Percentiles rank a stretch among this genome's conserved stretches.
Conservation (phyloP, 2,797 vertebrate species). For the Taeniopygia guttata region DNA sequence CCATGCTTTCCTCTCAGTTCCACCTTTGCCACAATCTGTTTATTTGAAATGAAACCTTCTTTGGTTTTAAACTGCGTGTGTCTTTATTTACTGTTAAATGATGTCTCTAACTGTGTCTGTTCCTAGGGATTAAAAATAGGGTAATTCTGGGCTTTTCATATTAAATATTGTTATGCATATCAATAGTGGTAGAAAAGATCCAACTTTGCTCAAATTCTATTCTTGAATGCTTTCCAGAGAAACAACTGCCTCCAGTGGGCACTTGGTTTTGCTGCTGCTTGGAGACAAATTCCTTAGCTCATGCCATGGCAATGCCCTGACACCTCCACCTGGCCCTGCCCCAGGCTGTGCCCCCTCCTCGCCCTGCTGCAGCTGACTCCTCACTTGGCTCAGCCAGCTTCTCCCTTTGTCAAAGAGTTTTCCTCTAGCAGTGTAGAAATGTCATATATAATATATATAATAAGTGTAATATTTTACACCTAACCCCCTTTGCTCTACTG, state of each 20-base stretch:
- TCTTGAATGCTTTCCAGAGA: background rate
- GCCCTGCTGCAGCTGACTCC: background rate
- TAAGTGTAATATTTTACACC: background rate
- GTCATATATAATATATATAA: no score
- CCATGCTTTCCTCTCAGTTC: background rate
- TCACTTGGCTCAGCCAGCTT: background rate
- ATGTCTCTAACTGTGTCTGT: background rate
- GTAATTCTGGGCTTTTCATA: background rate
- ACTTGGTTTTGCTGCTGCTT: background rate
- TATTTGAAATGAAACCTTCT: background rate
- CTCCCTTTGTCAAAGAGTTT: accelerated
- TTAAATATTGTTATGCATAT: background rate
- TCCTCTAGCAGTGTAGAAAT: background rate
- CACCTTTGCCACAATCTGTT: background rate
- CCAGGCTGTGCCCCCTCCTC: background rate
- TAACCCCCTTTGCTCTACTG: background rate
- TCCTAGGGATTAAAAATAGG: background rate
- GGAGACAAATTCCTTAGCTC: background rate
- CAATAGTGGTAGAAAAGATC: background rate
- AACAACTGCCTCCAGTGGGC: background rate
- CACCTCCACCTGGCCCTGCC: background rate
- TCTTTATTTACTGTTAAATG: background rate
- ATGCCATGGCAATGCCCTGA: background rate
- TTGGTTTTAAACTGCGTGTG: background rate
- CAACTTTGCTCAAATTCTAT: background rate